Evolutionary conservation across 2,113 vertebrate genomes (phyloP).

Genomic region (Haliaeetus leucogaster): DNA sequence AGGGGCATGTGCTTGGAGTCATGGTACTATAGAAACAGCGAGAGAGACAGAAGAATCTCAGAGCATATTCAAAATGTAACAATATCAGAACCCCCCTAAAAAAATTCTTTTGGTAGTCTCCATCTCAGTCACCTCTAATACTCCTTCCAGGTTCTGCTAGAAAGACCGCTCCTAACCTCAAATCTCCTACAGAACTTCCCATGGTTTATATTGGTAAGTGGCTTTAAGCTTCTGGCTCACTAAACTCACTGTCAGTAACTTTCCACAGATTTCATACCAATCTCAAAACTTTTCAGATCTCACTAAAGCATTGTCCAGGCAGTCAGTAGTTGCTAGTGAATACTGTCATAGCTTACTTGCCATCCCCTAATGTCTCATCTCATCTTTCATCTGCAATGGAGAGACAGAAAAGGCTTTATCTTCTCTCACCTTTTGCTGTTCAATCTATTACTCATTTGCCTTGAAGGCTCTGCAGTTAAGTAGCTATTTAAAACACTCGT

Average conservation of each 20-base stretch:
- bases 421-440: neutral
- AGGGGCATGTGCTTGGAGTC: neutral
- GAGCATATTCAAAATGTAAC: neutral
- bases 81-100: neutral
- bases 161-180: neutral
- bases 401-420: neutral
- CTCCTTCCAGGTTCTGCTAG: neutral
- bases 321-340: neutral
- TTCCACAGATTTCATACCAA: neutral
- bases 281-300: neutral
- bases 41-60: neutral
- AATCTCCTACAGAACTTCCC: neutral
- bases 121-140: neutral
- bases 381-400: rapidly evolving
- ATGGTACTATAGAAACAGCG: rapidly evolving
- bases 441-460: neutral
- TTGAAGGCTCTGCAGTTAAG: neutral
- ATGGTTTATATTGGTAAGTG: neutral
- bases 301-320: neutral
- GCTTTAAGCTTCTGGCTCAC: neutral
- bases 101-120: neutral
- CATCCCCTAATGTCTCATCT: neutral
- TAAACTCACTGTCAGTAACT: neutral
- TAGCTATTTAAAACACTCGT: neutral
- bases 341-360: neutral